phyloP scores from a whole-genome alignment of 2,113 vertebrate genomes.

The Nothocercus nigrocapillus region DNA sequence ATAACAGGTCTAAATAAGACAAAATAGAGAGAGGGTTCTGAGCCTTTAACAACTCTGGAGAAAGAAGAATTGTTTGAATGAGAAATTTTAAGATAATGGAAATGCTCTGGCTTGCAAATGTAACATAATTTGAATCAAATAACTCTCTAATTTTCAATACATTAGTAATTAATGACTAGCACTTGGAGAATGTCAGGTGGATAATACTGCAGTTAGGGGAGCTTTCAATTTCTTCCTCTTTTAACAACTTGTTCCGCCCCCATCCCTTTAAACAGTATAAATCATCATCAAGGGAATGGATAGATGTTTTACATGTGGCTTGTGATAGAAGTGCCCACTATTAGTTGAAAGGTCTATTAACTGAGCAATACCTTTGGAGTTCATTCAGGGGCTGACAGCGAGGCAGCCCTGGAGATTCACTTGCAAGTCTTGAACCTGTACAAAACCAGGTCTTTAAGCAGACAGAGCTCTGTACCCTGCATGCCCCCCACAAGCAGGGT shows the following conservation, averaged over 20 bases:
- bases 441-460: neutral
- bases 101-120: constrained; percentile 5
- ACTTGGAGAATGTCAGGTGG: constrained; percentile 44
- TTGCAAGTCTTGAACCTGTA: neutral
- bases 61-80: constrained; percentile 12
- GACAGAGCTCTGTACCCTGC: neutral
- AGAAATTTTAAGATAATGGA: constrained; percentile 19
- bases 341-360: neutral
- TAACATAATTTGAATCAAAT: neutral
- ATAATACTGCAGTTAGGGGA: constrained; percentile 30
- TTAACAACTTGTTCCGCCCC: constrained; percentile 17
- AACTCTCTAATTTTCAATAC: constrained; percentile 34
- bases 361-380: neutral
- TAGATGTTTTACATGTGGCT: neutral
- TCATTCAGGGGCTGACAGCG: neutral
- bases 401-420: neutral
- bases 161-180: constrained; percentile 50
- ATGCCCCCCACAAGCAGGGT: neutral
- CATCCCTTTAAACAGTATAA: constrained; percentile 30
- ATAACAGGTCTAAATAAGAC: neutral
- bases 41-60: neutral
- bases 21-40: neutral
- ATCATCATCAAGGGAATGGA: constrained; percentile 29
- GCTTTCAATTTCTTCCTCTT: constrained; percentile 53
- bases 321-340: neutral